Base-by-base conservation (phyloP, 2,888 invertebrate species). In the Parnassius smintheus region DNA sequence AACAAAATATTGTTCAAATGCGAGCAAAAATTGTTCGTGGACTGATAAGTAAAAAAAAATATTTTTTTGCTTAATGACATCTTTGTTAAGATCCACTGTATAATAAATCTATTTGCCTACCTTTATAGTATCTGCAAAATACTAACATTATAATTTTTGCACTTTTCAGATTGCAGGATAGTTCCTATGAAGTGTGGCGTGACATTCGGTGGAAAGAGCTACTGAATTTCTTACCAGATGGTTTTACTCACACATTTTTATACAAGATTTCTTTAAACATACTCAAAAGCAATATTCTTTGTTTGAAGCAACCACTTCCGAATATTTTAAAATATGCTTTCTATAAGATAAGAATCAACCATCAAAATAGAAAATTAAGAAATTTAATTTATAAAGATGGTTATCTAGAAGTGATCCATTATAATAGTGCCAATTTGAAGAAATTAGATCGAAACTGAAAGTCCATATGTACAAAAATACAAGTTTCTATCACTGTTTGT, bases 201-300 rank as follows among this genome's bases (percentile, higher is more conserved):
- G 89, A 90, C 66, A 87, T 90, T 53, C 71, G 80, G 66, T 89
- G 89, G 90, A 84, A 83, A 69, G 81, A 87, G 57, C 58, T 89
- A 25, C 62, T 72, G 8, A 71, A 72, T 48, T 69, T 81, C 50
- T 87, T 86, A 67, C 80, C 86, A 57, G 85, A 85, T 72, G 89
- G 85, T 7, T 77, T 81, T 61, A 88, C 86, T 50, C 72, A 70
- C 56, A 58, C 64, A 9, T 88, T 88, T 72, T 68, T 90, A 50
- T 81, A 86, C 61, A 64, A 52, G 61, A 53, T 74, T 45, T 72
- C 74, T 63, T 59, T 63, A 7, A 45, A 35, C 25, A 48, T 77
- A 10, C 66, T 82, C 9, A 42, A 25, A 35, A 64, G 52, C 9
- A 68, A 71, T 44, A 69, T 68, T 42, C 69, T 74, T 45, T 81